A percentile compares a stretch with the other conserved stretches of the same genome.
Conservation (phyloP, 2,113 vertebrate genomes). For the Triplophysa siluroides region DNA sequence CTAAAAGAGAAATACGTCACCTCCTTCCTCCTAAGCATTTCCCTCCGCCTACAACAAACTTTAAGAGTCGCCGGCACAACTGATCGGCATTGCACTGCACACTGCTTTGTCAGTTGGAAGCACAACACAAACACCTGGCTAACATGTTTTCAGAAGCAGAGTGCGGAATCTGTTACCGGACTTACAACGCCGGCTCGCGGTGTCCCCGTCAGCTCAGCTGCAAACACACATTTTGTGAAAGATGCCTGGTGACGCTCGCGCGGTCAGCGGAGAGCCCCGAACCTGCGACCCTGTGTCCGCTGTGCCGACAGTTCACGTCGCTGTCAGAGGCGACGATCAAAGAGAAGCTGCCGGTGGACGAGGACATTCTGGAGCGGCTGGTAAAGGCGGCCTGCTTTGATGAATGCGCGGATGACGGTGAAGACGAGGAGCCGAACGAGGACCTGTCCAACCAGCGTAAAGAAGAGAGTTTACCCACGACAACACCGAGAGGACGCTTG, state of each 20-base stretch:
- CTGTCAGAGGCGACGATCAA: conserved; percentile 50
- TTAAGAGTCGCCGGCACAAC: conserved; percentile 35
- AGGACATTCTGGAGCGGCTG: conserved; percentile 60
- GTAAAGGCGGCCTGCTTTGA: conserved; percentile 43
- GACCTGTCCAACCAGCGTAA: not conserved
- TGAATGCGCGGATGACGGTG: conserved; percentile 16
- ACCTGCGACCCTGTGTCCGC: conserved; percentile 63
- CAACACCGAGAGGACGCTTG: conserved; percentile 49
- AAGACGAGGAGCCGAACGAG: conserved; percentile 19
- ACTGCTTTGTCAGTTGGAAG: not conserved
- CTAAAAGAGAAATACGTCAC: not conserved
- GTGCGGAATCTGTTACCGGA: conserved; percentile 73
- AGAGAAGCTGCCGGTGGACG: conserved; percentile 63
- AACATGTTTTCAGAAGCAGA: conserved; percentile 68
- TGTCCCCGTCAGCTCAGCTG: conserved; percentile 72
- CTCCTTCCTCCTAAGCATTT: conserved; percentile 25
- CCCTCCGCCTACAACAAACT: not conserved
- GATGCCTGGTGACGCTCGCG: conserved; percentile 63
- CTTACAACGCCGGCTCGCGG: conserved; percentile 64
- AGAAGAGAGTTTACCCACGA: not conserved
- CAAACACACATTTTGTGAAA: conserved; percentile 73
- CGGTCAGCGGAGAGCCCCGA: not conserved
- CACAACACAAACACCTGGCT: not conserved
- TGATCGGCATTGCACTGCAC: not conserved
- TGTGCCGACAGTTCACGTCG: conserved; percentile 66